A percentile compares a stretch with the other conserved stretches of the same genome.
These are phyloP conservation scores for Polylopha cassiicola DNA, from an alignment of 2,888 invertebrate species.

Conservation along the genomic window DNA sequence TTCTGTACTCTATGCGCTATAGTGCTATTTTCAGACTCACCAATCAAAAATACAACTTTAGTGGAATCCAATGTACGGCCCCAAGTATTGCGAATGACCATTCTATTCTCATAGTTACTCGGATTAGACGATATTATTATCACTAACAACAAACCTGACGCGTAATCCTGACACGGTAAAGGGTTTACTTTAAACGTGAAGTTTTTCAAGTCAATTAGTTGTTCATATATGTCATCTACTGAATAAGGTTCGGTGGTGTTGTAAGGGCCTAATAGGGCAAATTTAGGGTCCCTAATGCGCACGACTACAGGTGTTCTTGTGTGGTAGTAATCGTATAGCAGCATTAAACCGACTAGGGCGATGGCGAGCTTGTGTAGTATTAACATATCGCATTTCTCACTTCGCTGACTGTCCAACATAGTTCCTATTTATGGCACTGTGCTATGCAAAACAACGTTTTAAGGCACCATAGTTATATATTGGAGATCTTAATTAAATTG, in stretches of 20 bases:
- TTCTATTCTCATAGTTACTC: slow-evolving; percentile 79
- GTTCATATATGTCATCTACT: slow-evolving; percentile 41
- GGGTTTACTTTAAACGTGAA: slow-evolving; percentile 80
- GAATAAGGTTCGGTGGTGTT: slow-evolving; percentile 29
- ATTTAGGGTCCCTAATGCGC: slow-evolving; percentile 41
- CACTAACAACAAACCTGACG: slow-evolving; percentile 71
- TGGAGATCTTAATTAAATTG: too few species aligned
- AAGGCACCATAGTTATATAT: too few species aligned
- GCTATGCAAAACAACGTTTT: too few species aligned
- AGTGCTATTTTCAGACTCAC: slow-evolving; percentile 46
- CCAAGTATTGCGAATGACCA: slow-evolving; percentile 85
- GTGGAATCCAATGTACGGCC: slow-evolving; percentile 74
- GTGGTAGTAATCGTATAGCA: slow-evolving; percentile 38
- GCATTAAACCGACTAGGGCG: slow-evolving; percentile 30
- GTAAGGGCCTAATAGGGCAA: slow-evolving; percentile 42
- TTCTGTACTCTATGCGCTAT: slow-evolving; percentile 67
- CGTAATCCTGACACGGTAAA: slow-evolving; percentile 66
- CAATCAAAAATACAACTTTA: slow-evolving; percentile 82
- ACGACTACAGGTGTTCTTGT: slow-evolving; percentile 26
- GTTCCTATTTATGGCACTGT: too few species aligned
- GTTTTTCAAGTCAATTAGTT: slow-evolving; percentile 76
- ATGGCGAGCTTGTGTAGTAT: slow-evolving; percentile 39
- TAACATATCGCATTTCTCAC: slow-evolving; percentile 37
- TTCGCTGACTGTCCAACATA: slow-evolving; percentile 36
- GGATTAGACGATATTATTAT: slow-evolving; percentile 84